Evolutionary conservation across 2,797 vertebrate genomes (phyloP).

Genomic region (Chelonia mydas): DNA sequence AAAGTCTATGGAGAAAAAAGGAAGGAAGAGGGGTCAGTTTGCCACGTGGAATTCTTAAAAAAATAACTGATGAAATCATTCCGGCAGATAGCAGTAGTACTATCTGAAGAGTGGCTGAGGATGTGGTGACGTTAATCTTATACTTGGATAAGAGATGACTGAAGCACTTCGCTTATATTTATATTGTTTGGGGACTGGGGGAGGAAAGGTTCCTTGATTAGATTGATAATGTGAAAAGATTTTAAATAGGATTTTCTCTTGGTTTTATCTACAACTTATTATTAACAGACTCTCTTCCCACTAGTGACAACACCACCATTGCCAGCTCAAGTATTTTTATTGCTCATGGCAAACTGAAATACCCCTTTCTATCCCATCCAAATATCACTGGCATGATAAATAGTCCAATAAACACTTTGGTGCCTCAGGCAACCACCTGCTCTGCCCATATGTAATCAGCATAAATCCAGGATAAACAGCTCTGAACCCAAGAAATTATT

Average conservation of each 20-base stretch:
- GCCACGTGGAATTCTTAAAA: background rate
- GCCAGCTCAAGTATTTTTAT: slow-evolving; percentile 32
- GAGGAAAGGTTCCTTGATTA: background rate
- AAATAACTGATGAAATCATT: background rate
- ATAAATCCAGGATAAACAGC: background rate
- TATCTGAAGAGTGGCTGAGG: background rate
- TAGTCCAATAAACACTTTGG: background rate
- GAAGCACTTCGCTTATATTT: background rate
- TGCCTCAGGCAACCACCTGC: slow-evolving; percentile 53
- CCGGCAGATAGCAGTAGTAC: background rate
- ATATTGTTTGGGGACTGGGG: background rate
- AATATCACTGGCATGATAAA: slow-evolving; percentile 22
- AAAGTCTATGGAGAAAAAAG: background rate
- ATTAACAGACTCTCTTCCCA: background rate
- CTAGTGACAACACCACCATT: background rate
- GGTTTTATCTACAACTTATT: background rate
- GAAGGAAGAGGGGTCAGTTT: background rate
- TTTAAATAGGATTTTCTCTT: background rate
- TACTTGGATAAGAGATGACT: background rate
- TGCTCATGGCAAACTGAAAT: slow-evolving; percentile 33
- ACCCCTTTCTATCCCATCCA: slow-evolving; percentile 6
- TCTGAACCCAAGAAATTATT: background rate
- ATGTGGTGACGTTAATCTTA: background rate
- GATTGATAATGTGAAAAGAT: background rate
- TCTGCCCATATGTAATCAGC: background rate